A percentile compares a stretch with the other conserved stretches of the same genome.
Evolutionary conservation across 2,113 vertebrate species (phyloP).

Genomic region (Aegotheles bennettii): DNA sequence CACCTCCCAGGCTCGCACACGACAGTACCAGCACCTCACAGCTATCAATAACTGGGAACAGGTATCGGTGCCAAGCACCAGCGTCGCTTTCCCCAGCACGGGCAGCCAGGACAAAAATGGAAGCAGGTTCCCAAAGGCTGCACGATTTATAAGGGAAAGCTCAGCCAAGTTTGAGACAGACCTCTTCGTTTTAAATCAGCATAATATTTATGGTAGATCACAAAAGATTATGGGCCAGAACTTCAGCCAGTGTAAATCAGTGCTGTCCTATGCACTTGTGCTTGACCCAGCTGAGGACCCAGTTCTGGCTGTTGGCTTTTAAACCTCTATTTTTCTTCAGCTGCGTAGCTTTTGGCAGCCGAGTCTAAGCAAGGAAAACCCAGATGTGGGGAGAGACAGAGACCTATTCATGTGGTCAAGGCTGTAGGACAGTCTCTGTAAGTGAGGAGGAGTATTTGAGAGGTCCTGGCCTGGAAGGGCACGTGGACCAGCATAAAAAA

Average conservation of each 20-base stretch:
- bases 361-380: not conserved
- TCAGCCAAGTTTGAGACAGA: not conserved
- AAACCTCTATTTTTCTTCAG: not conserved
- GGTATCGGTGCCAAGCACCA: not conserved
- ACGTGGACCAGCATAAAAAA: fast-evolving
- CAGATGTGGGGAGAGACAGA: not conserved
- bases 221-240: slow-evolving; percentile 4
- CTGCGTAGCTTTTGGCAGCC: not conserved
- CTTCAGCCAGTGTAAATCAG: not conserved
- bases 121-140: not conserved
- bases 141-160: not conserved
- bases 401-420: not conserved
- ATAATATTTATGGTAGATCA: not conserved
- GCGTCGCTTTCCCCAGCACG: not conserved
- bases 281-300: not conserved
- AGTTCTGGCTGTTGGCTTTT: slow-evolving; percentile 8
- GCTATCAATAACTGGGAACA: fast-evolving
- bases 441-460: not conserved
- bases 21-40: not conserved
- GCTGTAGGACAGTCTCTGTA: not conserved
- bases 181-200: not conserved
- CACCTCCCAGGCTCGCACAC: not conserved
- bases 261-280: not conserved
- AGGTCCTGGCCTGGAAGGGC: not conserved
- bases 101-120: not conserved